A percentile compares a stretch with the other conserved stretches of the same genome.
phyloP scores from a whole-genome alignment of 2,888 invertebrate species.

The Uropetala carovei region DNA sequence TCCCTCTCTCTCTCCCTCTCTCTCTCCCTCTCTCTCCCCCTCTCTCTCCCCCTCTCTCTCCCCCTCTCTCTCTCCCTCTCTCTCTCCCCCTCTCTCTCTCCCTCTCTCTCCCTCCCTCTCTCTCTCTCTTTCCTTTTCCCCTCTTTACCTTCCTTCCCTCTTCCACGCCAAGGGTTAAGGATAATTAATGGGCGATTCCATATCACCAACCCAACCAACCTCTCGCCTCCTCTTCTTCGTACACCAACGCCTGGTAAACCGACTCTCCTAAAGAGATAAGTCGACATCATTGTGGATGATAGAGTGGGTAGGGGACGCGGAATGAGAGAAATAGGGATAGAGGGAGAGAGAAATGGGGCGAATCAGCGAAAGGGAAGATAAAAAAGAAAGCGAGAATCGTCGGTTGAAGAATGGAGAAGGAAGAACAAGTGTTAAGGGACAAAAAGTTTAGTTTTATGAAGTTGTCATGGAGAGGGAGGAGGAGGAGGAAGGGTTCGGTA shows the following conservation, averaged over 20 bases:
- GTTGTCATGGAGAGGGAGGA: too few relatives aligned
- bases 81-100: not conserved
- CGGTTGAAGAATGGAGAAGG: not conserved
- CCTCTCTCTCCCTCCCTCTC: not conserved
- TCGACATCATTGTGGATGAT: too few relatives aligned
- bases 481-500: not conserved
- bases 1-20: not conserved
- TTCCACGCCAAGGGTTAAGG: not conserved
- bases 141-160: not conserved
- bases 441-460: not conserved
- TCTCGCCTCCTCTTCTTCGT: too few relatives aligned
- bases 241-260: too few relatives aligned
- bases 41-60: not conserved
- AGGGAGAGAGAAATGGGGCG: not conserved
- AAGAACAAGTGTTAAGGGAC: not conserved
- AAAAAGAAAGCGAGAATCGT: not conserved
- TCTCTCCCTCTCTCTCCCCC: not conserved
- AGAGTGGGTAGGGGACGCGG: too few relatives aligned
- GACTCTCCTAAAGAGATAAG: too few relatives aligned
- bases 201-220: too few relatives aligned
- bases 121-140: not conserved
- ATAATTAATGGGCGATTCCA: not conserved
- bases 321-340: not conserved
- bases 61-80: not conserved
- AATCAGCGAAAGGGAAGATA: not conserved